Base-by-base conservation (phyloP, 2,888 invertebrate species). In the Ophion obscuratus region DNA sequence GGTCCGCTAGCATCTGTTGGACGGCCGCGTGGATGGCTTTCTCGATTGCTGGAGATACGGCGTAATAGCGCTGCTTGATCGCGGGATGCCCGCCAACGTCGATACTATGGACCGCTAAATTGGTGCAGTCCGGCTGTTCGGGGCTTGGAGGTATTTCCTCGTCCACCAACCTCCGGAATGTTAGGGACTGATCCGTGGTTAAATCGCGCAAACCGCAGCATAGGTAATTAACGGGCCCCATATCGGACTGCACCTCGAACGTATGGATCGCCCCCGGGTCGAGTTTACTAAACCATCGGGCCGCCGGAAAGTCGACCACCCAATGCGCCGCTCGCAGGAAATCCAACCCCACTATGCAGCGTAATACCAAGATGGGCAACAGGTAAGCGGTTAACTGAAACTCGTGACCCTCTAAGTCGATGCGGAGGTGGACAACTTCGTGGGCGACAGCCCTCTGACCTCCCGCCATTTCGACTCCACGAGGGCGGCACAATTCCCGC, bases 401-500 rank as follows among this genome's bases (percentile, higher is more conserved):
- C 1, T 31, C 0, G 0, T 57, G 62, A 7, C 2, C 82, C 31
- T 77, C 40, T 11, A 82, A 10, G 0, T 2, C 1, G 2, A 77
- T 27, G 0, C 10, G 27, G 0, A 24, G 27, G 7, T 2, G 11
- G 0, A 82, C 57, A 0, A n/a, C 20, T 27, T 82, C 64, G 14
- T n/a, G 14, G 0, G 76, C 70, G 14, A 77, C n/a, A 14, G 71
- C 64, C 0, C 7, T n/a, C 17, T 82, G 82, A 0, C 82, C 82
- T 0, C 82, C 77, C 2, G 71, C 77, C 76, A 71, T 71, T 4
- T 57, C 71, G 2, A 57, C 71, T 9, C 71, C 71, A 0, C 71
- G 71, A 0, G 71, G 71, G 0, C n/a, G 84, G 36, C 0, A 88
- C 87, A 6, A 64, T 61, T 75, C 87, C 0, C 64, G 36, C 9